Base-by-base conservation (phyloP, 53 echinoderm and acorn worm species). In the Holothuria leucospilota region DNA sequence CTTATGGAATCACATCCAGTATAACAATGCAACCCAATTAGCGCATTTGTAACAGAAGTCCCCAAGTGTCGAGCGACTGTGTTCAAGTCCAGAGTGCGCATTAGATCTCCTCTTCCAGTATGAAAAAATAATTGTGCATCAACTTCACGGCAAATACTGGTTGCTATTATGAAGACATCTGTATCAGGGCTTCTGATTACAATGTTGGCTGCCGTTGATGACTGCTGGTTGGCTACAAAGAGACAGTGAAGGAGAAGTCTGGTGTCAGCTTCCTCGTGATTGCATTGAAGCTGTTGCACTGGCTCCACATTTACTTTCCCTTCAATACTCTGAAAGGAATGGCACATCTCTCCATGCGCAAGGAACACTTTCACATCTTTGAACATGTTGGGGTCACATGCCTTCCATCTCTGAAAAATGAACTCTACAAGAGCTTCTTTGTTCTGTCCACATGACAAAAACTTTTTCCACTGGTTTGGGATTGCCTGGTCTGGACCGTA, bases 181-280 rank as follows among this genome's bases (percentile, higher is more conserved):
- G 89, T 85, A 40, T 89, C 89, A n/a, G 92, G 92, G 30, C 89
- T 92, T 5, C 85, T 78, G 29, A 92, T 85, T 13, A 92, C 62
- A 59, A 92, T 77, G 62, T 68, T 2, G 24, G 34, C 42, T 78
- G 52, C 18, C 18, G 74, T 59, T 11, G 20, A 64, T 71, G 40
- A 2, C 24, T 30, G 25, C 46, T 20, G 25, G 18, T 65, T 25
- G 21, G 63, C 77, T 68, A 63, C 68, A 77, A 65, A 71, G 21
- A 21, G 16, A 29, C 86, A 29, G 39, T 92, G 89, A 0, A 92
- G 73, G 10, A 92, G 74, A 13, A 92, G 15, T n/a, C 92, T 27
- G 6, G 92, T 95, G 29, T 95, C 92, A 24, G 95, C 95, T 63
- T 95, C 95, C 78, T 95, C 95, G 27, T 89, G 91, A 38, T 91